A percentile compares a stretch with the other conserved stretches of the same genome.
Conservation (phyloP, 2,113 vertebrate species). For the Phylloscopus trochilus region DNA sequence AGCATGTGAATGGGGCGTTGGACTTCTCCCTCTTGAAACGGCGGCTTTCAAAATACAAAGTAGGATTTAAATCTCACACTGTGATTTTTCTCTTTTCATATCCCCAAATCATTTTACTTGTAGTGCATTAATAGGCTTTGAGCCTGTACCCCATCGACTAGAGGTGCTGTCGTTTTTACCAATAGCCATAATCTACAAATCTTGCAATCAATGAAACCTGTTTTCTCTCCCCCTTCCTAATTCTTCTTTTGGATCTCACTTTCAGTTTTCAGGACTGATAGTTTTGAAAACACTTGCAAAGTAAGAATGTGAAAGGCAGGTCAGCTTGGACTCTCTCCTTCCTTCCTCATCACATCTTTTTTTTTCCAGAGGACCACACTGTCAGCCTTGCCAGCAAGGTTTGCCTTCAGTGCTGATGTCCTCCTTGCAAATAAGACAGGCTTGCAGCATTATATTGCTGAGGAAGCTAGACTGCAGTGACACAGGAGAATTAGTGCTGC, state of each 20-base stretch:
- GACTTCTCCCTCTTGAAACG: conserved; percentile 10
- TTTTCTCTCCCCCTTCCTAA: not conserved
- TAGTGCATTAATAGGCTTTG: not conserved
- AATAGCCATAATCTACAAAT: not conserved
- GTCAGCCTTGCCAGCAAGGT: not conserved
- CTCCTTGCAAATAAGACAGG: not conserved
- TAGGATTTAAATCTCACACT: not conserved
- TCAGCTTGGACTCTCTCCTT: not conserved
- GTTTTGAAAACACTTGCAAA: not conserved
- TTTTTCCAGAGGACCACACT: not conserved
- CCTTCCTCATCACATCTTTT: not conserved
- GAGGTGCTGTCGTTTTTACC: not conserved
- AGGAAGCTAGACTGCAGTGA: not conserved
- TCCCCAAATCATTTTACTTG: not conserved
- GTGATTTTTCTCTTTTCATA: conserved; percentile 21
- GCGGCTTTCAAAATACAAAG: conserved; percentile 5
- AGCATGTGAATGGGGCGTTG: conserved; percentile 34
- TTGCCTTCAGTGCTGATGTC: not conserved
- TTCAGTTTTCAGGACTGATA: not conserved
- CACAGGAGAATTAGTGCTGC: not conserved
- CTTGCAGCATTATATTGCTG: not conserved
- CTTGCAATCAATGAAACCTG: not conserved
- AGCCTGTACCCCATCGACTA: not conserved
- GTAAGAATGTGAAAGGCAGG: not conserved
- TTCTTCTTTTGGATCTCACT: not conserved